Evolutionary conservation across 2,888 invertebrate genomes (phyloP), one percentile per base, ranked within the genome.

Genomic region (Aethes cnicana): DNA sequence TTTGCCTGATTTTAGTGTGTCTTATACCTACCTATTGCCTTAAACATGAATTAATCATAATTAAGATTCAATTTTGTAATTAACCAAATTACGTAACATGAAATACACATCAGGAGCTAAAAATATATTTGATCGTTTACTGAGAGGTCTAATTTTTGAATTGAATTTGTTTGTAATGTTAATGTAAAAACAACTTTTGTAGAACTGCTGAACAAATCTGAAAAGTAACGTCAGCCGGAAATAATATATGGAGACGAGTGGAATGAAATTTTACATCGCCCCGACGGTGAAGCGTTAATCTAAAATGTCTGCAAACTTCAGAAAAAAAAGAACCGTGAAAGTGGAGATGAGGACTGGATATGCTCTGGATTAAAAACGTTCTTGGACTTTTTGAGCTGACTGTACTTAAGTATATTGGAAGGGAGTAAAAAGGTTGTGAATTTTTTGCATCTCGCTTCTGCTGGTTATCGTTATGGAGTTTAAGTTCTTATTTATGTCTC

Each of bases 251-350:
- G 25, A 46, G 52, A 52, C 52, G 52, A 46, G 32, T 30, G 37
- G 25, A 39, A 52, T 52, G 39, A 46, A 44, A 44, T 52, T 52
- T 52, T 52, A 52, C 44, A 52, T 36, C 36, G 26, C 23, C 23
- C 8, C 25, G 25, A 37, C 8, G 41, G 43, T 43, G 42, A 16
- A 44, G 33, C 52, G 52, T 52, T 52, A 52, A 52, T 52, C 52
- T 52, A 46, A 52, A 52, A 52, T 46, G 52, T 52, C 52, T 52
- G 52, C 46, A 26, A 52, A 52, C 52, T 52, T 52, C 20, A 8
- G 9, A 39, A 39, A 50, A 28, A 43, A 44, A 47, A 28, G 28
- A 17, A 11, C 23, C 12, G 23, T 20, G 41, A 21, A 49, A 43
- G 28, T 25, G 28, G 36, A 50, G 43, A 36, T 49, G 42, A 30